Base-by-base conservation (phyloP, 2,888 invertebrate genomes). In the Ophraella communa region DNA sequence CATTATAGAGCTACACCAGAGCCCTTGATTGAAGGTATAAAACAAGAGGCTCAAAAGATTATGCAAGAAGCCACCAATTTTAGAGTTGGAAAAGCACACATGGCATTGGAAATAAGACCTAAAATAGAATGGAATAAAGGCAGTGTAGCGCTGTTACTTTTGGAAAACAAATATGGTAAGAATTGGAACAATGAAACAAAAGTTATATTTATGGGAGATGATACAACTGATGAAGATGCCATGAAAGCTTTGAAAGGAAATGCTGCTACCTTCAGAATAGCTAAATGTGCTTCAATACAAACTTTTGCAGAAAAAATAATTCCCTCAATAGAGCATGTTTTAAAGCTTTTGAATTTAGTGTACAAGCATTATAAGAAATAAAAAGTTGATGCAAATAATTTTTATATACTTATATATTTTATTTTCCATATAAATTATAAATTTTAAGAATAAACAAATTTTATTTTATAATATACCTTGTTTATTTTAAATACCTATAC, bases 41-140 rank as follows among this genome's bases (percentile, higher is more conserved):
- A 91, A 1, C 87, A 87, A 14, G 87, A 87, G 72, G 94, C 94
- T 0, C 86, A 87, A 69, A 84, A 84, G 45, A 84, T 94, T 44
- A 94, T 94, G 75, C 87, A 87, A 62, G 87, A 87, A 8, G 87
- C 89, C 2, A 87, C 89, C 2, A 92, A 93, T 1, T 94, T 95
- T 82, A 87, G 88, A 70, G 89, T 93, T 0, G 91, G 90, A 44
- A 86, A 89, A 44, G 92, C 94, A 24, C 93, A 94, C 77, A 93
- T 93, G 77, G 94, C 94, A 0, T 84, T 95, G 11, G 95, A 95
- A 80, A 94, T 94, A 0, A 89, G 92, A 69, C 95, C 95, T 4
- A 94, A 94, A 0, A 94, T 95, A 0, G 88, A 92, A 76, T 95
- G 95, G 95, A 92, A 95, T 80, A 95, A 95, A 81, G 93, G 90